Base-by-base conservation (phyloP, 1,140 invertebrate genomes). In the Condylostylus longicornis region DNA sequence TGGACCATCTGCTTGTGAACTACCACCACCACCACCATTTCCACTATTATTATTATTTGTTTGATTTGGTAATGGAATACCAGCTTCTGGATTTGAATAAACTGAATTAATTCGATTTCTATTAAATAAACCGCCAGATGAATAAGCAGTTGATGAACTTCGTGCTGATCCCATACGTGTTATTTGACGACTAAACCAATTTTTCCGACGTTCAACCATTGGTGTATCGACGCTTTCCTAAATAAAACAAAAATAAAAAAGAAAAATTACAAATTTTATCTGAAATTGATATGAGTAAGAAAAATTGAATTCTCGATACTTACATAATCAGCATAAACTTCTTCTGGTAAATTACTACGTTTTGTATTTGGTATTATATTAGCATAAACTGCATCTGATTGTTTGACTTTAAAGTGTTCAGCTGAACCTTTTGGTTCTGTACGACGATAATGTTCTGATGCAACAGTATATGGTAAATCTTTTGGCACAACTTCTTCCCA, bases 401-500 rank as follows among this genome's bases (percentile, higher is more conserved):
- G 74, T 57, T 85, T 85, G 2, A 86, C 74, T 61, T 85, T 86
- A 54, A 83, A 85, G 45, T 74, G 74, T 47, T 86, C 82, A 0
- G 82, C 82, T 0, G 82, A 86, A 27, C 82, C 82, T 47, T 83
- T 78, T 1, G 83, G 83, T 49, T 87, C 83, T 41, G 77, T 73
- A 12, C 72, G 65, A 1, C 82, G 59, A 47, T 85, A 87, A 42
- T 84, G 79, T 48, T 86, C 82, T 5, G 82, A 84, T 0, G 81
- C 82, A 1, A 86, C 71, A 0, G 82, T 86, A 44, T 87, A 87
- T 1, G 86, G 86, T 42, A 91, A 59, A 50, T 87, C 82, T 54
- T 79, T 79, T 1, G 85, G 85, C 19, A 91, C 79, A 29, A 87
- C 82, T 45, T 89, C 83, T 48, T 89, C 83, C 85, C 85, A 90